Evolutionary conservation across 2,888 invertebrate genomes (phyloP), one percentile per base, ranked within the genome.

Genomic region (Scaptomyza caliginosa): DNA sequence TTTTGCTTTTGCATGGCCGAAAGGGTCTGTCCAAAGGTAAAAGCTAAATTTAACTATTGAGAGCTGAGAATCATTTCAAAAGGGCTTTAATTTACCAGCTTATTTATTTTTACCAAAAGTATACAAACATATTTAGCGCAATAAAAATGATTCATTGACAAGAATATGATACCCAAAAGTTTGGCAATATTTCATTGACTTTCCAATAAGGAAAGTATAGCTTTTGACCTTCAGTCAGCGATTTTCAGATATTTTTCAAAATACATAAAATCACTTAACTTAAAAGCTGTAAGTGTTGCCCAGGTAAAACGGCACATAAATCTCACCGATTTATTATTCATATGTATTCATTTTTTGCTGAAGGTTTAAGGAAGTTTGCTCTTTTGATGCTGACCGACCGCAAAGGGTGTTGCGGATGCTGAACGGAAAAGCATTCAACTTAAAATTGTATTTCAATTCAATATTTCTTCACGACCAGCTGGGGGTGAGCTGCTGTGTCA

Each of bases 281-380:
- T 84, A 84, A 84, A 88, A 84, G 88, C 87, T 45, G 51, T 39
- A 59, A 59, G 51, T 55, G 63, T 59, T 32, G 11, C 17, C 43
- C 40, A 21, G 28, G 50, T 59, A 67, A 34, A 34, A 63, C 46
- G 45, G 64, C 51, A 58, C 88, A 88, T 88, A 84, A 86, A 86
- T 84, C 85, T 69, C 46, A 43, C 17, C 62, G 86, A 85, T 85
- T 85, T 85, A 85, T 85, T 86, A 85, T 85, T 85, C 87, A 85
- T 85, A 88, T 84, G 67, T 60, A 67, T 72, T 72, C 66, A 80
- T 77, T 77, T 86, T 51, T 39, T 52, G 48, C 11, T 11, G 7
- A 13, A 17, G 51, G 24, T 55, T 49, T 43, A 42, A 36, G 34
- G 39, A 30, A 49, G 39, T 26, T 32, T 40, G 60, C 7, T 38